These are phyloP conservation scores for Pterocles gutturalis DNA, from an alignment of 2,113 vertebrate species.

Conservation along the genomic window DNA sequence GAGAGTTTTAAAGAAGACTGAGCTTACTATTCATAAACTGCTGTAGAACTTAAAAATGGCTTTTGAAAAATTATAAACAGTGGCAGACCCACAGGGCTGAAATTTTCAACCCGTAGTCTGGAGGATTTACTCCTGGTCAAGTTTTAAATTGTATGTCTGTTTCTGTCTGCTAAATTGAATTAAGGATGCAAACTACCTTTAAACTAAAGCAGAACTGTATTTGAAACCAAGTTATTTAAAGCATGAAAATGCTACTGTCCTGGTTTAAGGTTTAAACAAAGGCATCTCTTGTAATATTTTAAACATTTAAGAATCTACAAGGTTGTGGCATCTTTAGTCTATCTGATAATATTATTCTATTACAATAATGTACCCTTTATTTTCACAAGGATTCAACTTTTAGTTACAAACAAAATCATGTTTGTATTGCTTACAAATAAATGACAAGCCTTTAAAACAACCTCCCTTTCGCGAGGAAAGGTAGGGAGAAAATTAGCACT, in stretches of 20 bases:
- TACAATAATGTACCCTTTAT: background rate
- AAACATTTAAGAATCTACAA: background rate
- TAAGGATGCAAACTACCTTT: background rate
- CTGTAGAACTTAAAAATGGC: background rate
- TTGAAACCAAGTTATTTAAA: background rate
- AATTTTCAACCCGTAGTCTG: background rate
- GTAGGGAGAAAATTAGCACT: background rate
- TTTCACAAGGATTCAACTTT: background rate
- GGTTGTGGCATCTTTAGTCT: background rate
- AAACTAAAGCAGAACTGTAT: background rate
- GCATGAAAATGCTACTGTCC: background rate
- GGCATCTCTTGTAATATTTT: background rate
- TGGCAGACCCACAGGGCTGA: background rate
- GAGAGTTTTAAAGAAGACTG: background rate
- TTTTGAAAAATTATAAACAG: background rate
- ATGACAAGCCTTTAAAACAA: background rate
- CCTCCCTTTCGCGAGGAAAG: background rate
- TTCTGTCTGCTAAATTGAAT: background rate
- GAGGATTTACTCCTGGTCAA: background rate
- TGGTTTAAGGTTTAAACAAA: background rate
- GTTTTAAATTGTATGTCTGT: background rate
- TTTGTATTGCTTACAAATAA: background rate
- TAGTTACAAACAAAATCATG: background rate
- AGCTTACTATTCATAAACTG: background rate
- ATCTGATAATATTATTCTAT: background rate